Base-by-base conservation (phyloP, 2,797 vertebrate genomes). In the Orestias chungarensis region DNA sequence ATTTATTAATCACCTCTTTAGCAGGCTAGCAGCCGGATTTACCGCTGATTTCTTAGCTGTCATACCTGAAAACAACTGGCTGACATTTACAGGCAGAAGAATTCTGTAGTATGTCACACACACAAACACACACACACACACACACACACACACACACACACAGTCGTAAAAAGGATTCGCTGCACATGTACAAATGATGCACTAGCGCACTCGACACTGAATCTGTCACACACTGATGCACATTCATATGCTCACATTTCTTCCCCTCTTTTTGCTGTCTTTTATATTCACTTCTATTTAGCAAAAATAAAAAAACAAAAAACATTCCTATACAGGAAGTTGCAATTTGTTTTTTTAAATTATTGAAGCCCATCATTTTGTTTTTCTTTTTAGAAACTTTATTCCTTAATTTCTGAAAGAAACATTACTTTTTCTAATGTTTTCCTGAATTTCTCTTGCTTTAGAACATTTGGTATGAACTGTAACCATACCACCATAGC, bases 1-100 rank as follows among this genome's bases (percentile, higher is more conserved):
- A 79, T 89, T 86, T 89, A 87, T 86, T 88, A 87, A 88, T 84
- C 76, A 71, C 83, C 79, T 86, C 83, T 84, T 88, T 86, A 89
- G 82, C 74, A 20, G 33, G 70, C 69, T 4, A 66, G 8, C n/a
- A 6, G 40, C 40, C 70, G 85, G 85, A 90, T 90, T 90, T 88
- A 88, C 81, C 25, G 70, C 74, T 72, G 86, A 86, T 85, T 86
- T 82, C 82, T 75, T 25, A 64, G 78, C 81, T 78, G 83, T 87
- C 84, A 71, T 6, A 29, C 20, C 64, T 62, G 74, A 86, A 71
- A 81, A 87, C 71, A 70, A 68, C 79, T 33, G 68, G 71, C 85
- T 84, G 82, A 87, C 84, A 87, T 89, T 82, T 84, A 84, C 80
- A 87, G 78, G 81, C 78, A 86, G 64, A 79, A 70, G 49, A 86